phyloP scores from a whole-genome alignment of 2,797 vertebrate genomes.

The Eidolon dupreanum region DNA sequence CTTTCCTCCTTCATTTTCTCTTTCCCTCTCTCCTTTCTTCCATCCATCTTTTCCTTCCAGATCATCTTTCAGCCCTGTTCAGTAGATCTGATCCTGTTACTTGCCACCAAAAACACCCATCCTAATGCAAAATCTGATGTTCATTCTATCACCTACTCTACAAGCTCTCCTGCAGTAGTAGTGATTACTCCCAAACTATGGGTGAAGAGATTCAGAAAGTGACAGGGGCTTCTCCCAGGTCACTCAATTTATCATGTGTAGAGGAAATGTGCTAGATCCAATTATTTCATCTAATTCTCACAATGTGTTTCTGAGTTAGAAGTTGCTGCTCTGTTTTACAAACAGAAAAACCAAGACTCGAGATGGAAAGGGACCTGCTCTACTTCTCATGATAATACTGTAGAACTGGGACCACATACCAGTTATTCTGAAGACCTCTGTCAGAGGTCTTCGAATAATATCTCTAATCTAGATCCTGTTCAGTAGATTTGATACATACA shows the following conservation, averaged over 20 bases:
- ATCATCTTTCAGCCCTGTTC: too few relatives aligned
- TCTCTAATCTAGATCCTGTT: too few relatives aligned
- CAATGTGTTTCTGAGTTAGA: background rate
- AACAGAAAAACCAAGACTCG: background rate
- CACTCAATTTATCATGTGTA: too few relatives aligned
- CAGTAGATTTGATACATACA: background rate
- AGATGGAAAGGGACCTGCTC: background rate
- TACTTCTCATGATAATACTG: background rate
- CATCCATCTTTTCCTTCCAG: background rate
- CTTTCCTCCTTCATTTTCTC: background rate
- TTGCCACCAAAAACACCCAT: background rate
- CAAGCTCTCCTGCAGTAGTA: background rate
- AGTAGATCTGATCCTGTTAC: background rate
- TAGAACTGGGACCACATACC: rapidly evolving
- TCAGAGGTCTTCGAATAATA: too few relatives aligned
- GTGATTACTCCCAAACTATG: too few relatives aligned
- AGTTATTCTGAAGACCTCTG: background rate
- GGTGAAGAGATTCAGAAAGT: background rate
- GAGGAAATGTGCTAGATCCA: background rate
- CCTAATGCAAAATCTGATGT: background rate
- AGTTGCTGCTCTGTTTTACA: background rate
- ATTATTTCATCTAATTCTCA: rapidly evolving
- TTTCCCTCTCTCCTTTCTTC: background rate
- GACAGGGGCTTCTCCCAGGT: too few relatives aligned
- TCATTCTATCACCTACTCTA: background rate